Base-by-base conservation (phyloP, 2,888 invertebrate species). In the Sturmia bella region DNA sequence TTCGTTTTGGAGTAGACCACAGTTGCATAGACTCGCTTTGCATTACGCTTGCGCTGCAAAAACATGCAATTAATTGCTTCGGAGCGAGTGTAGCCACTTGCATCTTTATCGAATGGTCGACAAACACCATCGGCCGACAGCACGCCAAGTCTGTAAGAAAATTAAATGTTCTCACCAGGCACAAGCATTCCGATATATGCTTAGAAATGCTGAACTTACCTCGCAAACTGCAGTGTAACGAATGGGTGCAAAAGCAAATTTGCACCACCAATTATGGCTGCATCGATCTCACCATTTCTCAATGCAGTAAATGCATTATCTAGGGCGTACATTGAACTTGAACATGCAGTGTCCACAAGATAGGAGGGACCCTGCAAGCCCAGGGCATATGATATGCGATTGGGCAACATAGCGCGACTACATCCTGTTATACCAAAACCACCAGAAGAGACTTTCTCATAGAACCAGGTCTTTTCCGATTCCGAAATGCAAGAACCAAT, bases 321-420 rank as follows among this genome's bases (percentile, higher is more conserved):
- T 73, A 98, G 85, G 0, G 98, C 98, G 85, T 96, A 94, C 84
- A 98, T 92, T 9, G 97, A 96, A 72, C 98, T 98, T n/a, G 97
- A 97, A 89, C 98, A 99, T 0, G 98, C 98, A 0, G 98, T 97
- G 91, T 99, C 98, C 11, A 97, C 92, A 0, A 95, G 93, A 91
- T 95, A 96, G 5, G 97, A 97, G 0, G 98, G 98, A 0, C 98
- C 98, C 86, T 95, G 95, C 15, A 97, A 92, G 27, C 97, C 97
- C 81, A 98, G 93, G 91, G 95, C 95, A 90, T 96, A 98, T 1
- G 97, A 97, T 83, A 99, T 93, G 68, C 98, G 93, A 91, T 98
- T 97, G 13, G 98, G 95, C 88, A 98, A 93, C 97, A 98, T 97
- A 4, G 97, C 96, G 82, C 97, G 94, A 85, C 96, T 96, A 90